phyloP scores from a whole-genome alignment of 2,113 vertebrate species.

The Platysteira castanea region DNA sequence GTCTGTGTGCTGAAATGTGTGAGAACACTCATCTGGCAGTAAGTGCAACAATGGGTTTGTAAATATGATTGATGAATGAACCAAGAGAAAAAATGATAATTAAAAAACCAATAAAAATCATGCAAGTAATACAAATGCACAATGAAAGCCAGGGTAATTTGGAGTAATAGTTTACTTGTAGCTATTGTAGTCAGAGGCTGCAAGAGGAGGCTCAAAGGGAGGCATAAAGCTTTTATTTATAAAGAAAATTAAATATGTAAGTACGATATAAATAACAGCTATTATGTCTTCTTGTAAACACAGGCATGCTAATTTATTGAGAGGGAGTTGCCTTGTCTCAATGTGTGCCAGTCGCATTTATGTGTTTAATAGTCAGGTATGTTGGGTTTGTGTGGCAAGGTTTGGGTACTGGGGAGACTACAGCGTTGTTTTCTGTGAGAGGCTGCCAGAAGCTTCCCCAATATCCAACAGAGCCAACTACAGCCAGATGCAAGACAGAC shows the following conservation, averaged over 20 bases:
- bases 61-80: slow-evolving; percentile 45
- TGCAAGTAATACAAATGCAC: not conserved
- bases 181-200: not conserved
- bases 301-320: not conserved
- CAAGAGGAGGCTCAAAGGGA: slow-evolving; percentile 7
- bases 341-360: not conserved
- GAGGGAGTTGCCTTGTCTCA: not conserved
- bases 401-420: not conserved
- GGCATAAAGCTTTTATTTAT: slow-evolving; percentile 14
- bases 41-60: slow-evolving; percentile 2
- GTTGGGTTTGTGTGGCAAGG: not conserved
- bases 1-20: slow-evolving; percentile 5
- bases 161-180: slow-evolving; percentile 5
- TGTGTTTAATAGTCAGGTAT: not conserved
- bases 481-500: not conserved
- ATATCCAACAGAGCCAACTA: accelerated
- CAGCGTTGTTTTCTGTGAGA: not conserved
- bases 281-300: not conserved
- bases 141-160: not conserved
- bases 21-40: not conserved
- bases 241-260: slow-evolving; percentile 38
- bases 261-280: slow-evolving; percentile 3
- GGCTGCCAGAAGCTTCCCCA: not conserved
- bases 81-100: not conserved
- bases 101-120: not conserved